Percentiles rank a stretch among this genome's conserved stretches.
Evolutionary conservation across 2,888 invertebrate species (phyloP).

Genomic region (Sarcophaga subvicina): DNA sequence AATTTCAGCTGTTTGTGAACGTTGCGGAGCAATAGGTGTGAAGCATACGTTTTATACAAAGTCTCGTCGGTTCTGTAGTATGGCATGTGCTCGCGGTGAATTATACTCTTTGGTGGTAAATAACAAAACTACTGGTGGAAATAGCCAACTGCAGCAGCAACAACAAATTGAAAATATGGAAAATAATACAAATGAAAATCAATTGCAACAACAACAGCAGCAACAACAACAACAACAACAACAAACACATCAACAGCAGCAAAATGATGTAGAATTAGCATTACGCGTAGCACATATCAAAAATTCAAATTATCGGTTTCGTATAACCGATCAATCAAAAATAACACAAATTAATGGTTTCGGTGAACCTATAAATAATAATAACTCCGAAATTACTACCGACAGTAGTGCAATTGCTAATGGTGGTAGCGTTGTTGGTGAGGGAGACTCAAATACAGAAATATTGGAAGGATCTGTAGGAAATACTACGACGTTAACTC

Average conservation of each 20-base stretch:
- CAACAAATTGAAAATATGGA: slow-evolving; percentile 58
- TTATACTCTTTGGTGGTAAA: slow-evolving; percentile 80
- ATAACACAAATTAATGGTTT: slow-evolving; percentile 80
- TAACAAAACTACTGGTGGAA: slow-evolving; percentile 73
- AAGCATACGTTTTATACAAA: slow-evolving; percentile 94
- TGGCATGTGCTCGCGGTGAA: slow-evolving; percentile 88
- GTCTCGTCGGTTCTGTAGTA: slow-evolving; percentile 91
- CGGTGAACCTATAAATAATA: slow-evolving; percentile 76
- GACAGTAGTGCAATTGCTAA: slow-evolving; percentile 53
- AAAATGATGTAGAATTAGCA: slow-evolving; percentile 80
- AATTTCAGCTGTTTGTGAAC: slow-evolving; percentile 89
- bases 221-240: slow-evolving; percentile 9
- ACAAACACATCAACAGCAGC: slow-evolving; percentile 66
- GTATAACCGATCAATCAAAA: slow-evolving; percentile 80
- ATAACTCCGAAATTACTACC: slow-evolving; percentile 48
- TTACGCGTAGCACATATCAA: slow-evolving; percentile 80
- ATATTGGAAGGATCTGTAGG: slow-evolving; percentile 69
- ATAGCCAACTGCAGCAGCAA: slow-evolving; percentile 61
- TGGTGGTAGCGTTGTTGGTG: slow-evolving; percentile 43
- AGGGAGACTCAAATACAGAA: slow-evolving; percentile 33
- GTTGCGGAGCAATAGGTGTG: slow-evolving; percentile 92
- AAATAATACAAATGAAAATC: slow-evolving; percentile 59
- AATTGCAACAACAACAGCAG: slow-evolving; percentile 60
- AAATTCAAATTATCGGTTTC: slow-evolving; percentile 81
- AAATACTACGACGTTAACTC: slow-evolving; percentile 56